Evolutionary conservation across 2,113 vertebrate genomes (phyloP).

Genomic region (Gobio gobio): DNA sequence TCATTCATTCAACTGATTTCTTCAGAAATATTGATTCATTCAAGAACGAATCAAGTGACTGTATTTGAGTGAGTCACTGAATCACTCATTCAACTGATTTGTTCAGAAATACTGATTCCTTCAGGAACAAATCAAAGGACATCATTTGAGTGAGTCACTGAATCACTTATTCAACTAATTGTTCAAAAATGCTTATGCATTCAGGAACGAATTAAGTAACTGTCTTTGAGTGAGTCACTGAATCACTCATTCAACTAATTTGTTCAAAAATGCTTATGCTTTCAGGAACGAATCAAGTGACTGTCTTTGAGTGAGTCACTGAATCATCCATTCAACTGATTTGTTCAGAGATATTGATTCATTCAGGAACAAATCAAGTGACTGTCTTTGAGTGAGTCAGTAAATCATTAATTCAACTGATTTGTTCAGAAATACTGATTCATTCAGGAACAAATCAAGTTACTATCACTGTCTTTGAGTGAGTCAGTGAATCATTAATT

Average conservation of each 20-base stretch:
- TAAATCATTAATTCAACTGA: too few relatives aligned
- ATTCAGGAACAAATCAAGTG: too few relatives aligned
- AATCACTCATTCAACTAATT: neutral
- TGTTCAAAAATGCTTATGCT: neutral
- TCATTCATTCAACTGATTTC: too few relatives aligned
- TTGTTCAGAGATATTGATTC: too few relatives aligned
- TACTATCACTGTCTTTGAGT: slow-evolving; percentile 33
- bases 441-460: neutral
- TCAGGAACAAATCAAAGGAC: neutral
- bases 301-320: too few relatives aligned
- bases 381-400: too few relatives aligned
- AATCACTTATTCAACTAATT: neutral
- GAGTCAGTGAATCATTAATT: neutral
- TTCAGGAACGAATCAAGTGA: neutral
- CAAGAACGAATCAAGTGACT: neutral
- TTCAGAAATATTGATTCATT: too few relatives aligned
- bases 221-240: neutral
- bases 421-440: too few relatives aligned
- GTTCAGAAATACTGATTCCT: neutral
- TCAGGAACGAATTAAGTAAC: neutral
- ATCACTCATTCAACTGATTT: neutral
- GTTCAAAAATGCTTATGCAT: neutral
- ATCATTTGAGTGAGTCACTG: neutral
- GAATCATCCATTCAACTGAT: too few relatives aligned
- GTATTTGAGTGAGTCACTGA: slow-evolving; percentile 33